These are phyloP conservation scores for Chelidonichthys spinosus DNA, from an alignment of 2,797 vertebrate species.

Conservation along the genomic window DNA sequence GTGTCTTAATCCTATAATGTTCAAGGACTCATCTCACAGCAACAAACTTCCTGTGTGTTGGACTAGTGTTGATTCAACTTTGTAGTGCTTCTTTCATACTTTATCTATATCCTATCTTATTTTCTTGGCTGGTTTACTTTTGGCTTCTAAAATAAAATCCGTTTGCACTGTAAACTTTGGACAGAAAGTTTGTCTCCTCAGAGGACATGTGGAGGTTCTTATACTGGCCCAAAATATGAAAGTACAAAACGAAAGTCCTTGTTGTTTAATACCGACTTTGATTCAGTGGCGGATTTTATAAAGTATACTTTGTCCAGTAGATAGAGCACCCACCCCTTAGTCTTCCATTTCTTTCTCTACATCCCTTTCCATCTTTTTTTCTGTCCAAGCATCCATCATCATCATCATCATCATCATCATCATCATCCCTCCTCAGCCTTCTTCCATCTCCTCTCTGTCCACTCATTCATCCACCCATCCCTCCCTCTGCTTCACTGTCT, in stretches of 20 bases:
- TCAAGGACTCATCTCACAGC: conserved; percentile 6
- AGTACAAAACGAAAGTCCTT: background rate
- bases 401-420: background rate
- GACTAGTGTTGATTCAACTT: background rate
- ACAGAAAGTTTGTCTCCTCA: background rate
- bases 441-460: conserved; percentile 17
- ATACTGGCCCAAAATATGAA: background rate
- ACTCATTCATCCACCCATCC: conserved; percentile 6
- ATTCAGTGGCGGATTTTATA: background rate
- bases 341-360: background rate
- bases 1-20: conserved; percentile 52
- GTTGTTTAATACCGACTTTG: background rate
- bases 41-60: rapidly evolving
- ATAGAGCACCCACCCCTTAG: background rate
- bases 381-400: conserved; percentile 31
- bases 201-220: background rate
- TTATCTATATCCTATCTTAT: conserved; percentile 4
- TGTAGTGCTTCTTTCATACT: background rate
- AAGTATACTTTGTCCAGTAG: background rate
- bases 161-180: background rate
- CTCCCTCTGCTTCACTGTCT: background rate
- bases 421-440: conserved; percentile 18
- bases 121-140: background rate
- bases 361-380: conserved; percentile 12
- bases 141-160: background rate